These are phyloP conservation scores for Parus major DNA, from an alignment of 2,113 vertebrate genomes.

Conservation along the genomic window DNA sequence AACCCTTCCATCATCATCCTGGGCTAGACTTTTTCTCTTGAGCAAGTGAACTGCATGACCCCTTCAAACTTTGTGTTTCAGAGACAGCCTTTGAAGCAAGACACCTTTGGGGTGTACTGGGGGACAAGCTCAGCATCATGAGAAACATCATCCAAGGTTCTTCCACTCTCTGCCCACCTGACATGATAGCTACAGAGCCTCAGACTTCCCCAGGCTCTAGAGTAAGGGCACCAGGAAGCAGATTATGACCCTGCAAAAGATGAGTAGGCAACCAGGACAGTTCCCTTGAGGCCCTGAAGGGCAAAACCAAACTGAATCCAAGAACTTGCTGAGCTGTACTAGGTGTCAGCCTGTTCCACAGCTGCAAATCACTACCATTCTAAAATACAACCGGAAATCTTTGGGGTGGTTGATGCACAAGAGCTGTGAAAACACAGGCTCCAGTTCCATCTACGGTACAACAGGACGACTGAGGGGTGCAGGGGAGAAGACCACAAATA, in stretches of 20 bases:
- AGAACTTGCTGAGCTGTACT: background rate
- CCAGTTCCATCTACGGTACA: background rate
- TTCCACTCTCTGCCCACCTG: background rate
- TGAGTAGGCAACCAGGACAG: background rate
- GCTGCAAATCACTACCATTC: background rate
- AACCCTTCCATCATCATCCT: background rate
- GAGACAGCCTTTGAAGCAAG: background rate
- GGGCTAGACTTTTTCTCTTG: background rate
- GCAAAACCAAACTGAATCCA: background rate
- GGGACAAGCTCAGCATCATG: background rate
- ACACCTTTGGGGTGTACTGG: background rate
- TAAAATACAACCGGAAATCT: background rate
- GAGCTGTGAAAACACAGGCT: background rate
- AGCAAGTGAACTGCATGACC: background rate
- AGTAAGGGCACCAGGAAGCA: background rate
- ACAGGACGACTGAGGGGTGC: background rate
- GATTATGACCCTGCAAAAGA: background rate
- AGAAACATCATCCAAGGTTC: background rate
- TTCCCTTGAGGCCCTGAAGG: background rate
- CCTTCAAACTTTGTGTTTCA: background rate
- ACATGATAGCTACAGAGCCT: background rate
- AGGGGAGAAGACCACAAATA: background rate
- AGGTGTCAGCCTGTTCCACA: background rate
- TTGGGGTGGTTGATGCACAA: background rate
- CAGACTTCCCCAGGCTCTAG: background rate